Evolutionary conservation across 2,797 vertebrate genomes (phyloP).

Genomic region (Acipenser transmontanus): DNA sequence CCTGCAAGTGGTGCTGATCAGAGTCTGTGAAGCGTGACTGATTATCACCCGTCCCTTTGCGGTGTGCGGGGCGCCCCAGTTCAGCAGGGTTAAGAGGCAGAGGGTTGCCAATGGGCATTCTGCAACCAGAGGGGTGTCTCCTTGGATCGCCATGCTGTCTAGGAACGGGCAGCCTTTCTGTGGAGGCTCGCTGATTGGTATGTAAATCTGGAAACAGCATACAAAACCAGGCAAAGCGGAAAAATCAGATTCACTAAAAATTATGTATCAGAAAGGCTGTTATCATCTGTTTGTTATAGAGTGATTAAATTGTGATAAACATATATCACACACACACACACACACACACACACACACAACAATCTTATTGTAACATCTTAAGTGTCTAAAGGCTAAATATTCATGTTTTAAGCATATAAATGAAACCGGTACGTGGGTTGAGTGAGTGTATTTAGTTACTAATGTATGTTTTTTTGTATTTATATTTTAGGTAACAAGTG

Average conservation of each 20-base stretch:
- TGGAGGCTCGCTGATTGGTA: conserved; percentile 45
- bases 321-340: not conserved
- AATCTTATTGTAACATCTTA: not conserved
- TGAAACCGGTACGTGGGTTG: no score
- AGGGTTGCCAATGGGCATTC: conserved; percentile 35
- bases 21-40: not conserved
- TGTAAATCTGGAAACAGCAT: conserved; percentile 12
- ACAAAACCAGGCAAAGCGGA: not conserved
- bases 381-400: not conserved
- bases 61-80: conserved; percentile 51
- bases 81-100: conserved; percentile 34
- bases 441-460: no score
- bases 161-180: conserved; percentile 30
- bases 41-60: conserved; percentile 11
- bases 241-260: not conserved
- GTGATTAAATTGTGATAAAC: not conserved
- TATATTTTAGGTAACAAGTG: conserved; percentile 39
- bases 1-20: no score
- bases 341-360: not conserved
- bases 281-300: not conserved
- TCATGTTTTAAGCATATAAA: not conserved
- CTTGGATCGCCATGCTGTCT: conserved; percentile 52
- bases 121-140: conserved; percentile 36
- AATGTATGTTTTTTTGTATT: not conserved
- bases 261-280: not conserved